Evolutionary conservation across 2,113 vertebrate genomes (phyloP).

Genomic region (Fukomys damarensis): DNA sequence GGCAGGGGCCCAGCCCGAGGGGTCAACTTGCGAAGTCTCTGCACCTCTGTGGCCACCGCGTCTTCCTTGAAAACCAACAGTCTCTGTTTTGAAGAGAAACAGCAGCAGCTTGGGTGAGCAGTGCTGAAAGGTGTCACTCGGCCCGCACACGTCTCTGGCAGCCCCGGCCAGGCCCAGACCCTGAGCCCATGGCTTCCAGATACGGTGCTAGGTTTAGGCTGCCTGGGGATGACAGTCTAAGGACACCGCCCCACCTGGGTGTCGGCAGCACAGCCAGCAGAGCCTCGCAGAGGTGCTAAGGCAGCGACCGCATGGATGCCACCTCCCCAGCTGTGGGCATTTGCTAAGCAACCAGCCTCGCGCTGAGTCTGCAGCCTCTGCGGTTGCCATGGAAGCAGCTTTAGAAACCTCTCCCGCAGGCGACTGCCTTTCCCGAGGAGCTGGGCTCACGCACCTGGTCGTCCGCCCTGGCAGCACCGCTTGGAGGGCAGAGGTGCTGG

Average conservation of each 20-base stretch:
- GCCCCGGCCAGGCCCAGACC: neutral
- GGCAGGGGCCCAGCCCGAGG: neutral
- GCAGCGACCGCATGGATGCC: neutral
- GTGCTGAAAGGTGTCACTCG: neutral
- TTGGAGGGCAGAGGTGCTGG: neutral
- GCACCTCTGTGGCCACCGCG: neutral
- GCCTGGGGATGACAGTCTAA: neutral
- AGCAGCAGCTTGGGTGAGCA: neutral
- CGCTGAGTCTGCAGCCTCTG: neutral
- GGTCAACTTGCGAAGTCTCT: neutral
- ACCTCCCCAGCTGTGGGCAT: neutral
- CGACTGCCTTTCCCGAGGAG: neutral
- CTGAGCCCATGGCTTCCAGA: no score
- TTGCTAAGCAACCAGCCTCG: constrained; percentile 64
- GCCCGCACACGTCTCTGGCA: constrained; percentile 45
- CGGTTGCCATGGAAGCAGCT: constrained; percentile 72
- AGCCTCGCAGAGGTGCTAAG: neutral
- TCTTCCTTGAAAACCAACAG: constrained; percentile 51
- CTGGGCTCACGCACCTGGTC: neutral
- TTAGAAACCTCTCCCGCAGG: constrained; percentile 36
- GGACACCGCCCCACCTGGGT: neutral
- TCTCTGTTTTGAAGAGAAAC: constrained; percentile 17
- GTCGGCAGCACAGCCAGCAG: neutral
- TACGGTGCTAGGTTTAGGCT: neutral
- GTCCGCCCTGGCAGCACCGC: neutral